Evolutionary conservation across 1,140 invertebrate species (phyloP), one percentile per base, ranked within the genome.

Genomic region (Leptestheria dahalacensis): DNA sequence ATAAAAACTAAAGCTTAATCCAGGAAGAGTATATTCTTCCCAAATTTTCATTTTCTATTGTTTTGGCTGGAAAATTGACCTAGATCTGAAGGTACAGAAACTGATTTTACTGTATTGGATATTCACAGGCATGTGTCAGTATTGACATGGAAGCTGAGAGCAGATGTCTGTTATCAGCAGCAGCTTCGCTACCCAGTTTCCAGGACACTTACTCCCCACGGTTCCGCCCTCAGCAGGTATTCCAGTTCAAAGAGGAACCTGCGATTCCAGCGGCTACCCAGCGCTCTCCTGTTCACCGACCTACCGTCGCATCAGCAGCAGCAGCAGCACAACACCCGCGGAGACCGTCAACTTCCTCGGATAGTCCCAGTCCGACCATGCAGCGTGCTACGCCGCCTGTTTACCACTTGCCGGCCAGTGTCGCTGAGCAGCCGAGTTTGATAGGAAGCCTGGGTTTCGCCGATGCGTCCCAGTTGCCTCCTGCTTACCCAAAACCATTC

Each of bases 201-300:
- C 54, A 62, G 21, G 61, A 62, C 23, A 62, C 55, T 48, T 62
- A 62, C 20, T 60, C 53, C 11, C 48, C 61, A 9, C 57, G 48
- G n/a, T 62, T 56, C 25, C 41, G 28, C 23, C 25, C 46, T 11
- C 58, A 48, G n/a, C 18, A 28, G 12, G 47, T 49, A 23, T 60
- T 60, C 33, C 28, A 21, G 12, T 49, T n/a, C 12, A 60, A 60
- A 41, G 58, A 52, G 33, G 26, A 26, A 2, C 3, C n/a, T 6
- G 53, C 9, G n/a, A 55, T 11, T 10, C 48, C 18, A 50, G 48
- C 18, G 23, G 48, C 53, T 10, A 28, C 24, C 21, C 10, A 25
- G 20, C 6, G 6, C 6, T 41, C 33, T 41, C 33, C 33, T 6
- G 33, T 41, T 41, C 33, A 6, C 15, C 33, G 33, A 15, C 33